Base-by-base conservation (phyloP, 92 coral and sea anemone genomes). In the Micromussa lordhowensis region DNA sequence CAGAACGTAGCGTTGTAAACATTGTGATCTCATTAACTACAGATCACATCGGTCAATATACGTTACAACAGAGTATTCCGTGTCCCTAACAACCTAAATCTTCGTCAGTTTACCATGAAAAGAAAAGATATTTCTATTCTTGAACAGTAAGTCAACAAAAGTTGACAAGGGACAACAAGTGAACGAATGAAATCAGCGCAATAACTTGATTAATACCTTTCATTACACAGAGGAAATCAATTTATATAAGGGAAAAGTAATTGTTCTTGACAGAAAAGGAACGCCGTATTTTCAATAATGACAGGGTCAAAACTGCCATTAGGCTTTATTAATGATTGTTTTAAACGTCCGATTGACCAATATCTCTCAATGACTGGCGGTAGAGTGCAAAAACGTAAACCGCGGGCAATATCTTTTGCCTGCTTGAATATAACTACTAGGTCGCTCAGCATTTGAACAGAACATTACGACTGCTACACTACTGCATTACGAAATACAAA, bases 1-100 rank as follows among this genome's bases (percentile, higher is more conserved):
- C 95, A 19, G 96, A 89, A 74, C 92, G 91, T 78, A 95, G 88
- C 26, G 98, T 92, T 49, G 98, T 86, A 92, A 95, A 95, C 98
- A 95, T 95, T 76, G 38, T 89, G 78, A 35, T 74, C 54, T 17
- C 26, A 68, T 15, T 4, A 61, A 24, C 77, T 79, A 71, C 11
- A 18, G 17, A 63, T 15, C 49, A 34, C 64, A 28, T 24, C n/a
- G 34, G 51, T 28, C 26, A 88, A 29, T 30, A 63, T 21, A 18
- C 19, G 15, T 66, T 51, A 49, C n/a, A 31, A 28, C 44, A 24
- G 31, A 22, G 49, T 66, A 86, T 8, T 53, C 75, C 28, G 77
- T 40, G 77, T 86, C 83, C 89, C 32, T 86, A 77, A 32, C 83
- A 17, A 78, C 82, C 61, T 30, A 63, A 86, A 40, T 77, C 70